Evolutionary conservation across 2,797 vertebrate species (phyloP).

Genomic region (Tarsius wallacei): DNA sequence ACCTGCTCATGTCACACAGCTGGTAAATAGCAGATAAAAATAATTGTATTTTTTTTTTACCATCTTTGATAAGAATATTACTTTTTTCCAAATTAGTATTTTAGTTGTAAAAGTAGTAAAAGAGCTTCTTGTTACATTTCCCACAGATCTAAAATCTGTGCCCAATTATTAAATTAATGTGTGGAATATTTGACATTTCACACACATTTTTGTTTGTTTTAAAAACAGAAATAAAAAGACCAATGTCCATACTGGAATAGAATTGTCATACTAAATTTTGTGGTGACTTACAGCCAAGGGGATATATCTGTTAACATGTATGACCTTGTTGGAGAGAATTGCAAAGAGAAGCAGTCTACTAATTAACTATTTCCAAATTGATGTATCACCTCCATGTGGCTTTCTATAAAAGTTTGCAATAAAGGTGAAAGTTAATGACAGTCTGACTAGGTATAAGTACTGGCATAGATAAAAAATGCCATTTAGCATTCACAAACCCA

Average conservation of each 20-base stretch:
- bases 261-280: constrained; percentile 49
- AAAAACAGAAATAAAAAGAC: constrained; percentile 40
- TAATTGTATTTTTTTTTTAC: neutral
- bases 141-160: neutral
- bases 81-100: neutral
- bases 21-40: neutral
- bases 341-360: constrained; percentile 54
- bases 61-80: neutral
- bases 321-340: constrained; percentile 65
- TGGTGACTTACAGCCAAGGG: neutral
- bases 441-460: neutral
- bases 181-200: neutral
- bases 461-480: constrained; percentile 47
- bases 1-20: neutral
- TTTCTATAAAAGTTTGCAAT: constrained; percentile 62
- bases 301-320: neutral
- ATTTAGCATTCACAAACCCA: constrained; percentile 46
- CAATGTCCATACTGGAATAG: neutral
- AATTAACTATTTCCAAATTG: constrained; percentile 79
- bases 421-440: constrained; percentile 73
- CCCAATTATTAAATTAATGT: neutral
- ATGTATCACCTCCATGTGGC: constrained; percentile 70
- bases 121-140: neutral
- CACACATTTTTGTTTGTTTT: constrained; percentile 18
- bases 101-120: neutral